phyloP scores from a whole-genome alignment of 2,113 vertebrate genomes.

The Hyperopisus bebe region DNA sequence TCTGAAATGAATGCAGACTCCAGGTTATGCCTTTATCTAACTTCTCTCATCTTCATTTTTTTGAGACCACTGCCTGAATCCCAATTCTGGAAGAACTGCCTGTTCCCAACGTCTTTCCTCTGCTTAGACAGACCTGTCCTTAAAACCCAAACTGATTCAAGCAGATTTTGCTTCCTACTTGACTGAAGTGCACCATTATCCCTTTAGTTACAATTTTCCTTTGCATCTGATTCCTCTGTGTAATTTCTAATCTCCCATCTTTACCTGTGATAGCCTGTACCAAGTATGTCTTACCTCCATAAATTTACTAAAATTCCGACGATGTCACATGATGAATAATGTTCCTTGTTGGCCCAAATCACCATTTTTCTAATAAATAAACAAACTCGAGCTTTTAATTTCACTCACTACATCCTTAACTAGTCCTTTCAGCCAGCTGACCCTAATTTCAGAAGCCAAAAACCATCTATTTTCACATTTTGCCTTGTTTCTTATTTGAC shows the following conservation, averaged over 20 bases:
- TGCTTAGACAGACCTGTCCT: background rate
- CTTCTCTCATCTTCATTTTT: background rate
- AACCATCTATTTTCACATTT: background rate
- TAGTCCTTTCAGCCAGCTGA: background rate
- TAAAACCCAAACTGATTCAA: background rate
- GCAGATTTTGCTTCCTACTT: constrained; percentile 5
- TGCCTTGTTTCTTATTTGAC: background rate
- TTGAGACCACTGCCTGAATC: background rate
- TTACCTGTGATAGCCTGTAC: background rate
- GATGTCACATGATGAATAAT: background rate
- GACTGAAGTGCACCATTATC: background rate
- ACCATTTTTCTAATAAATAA: background rate
- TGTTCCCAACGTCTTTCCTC: background rate
- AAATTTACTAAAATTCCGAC: background rate
- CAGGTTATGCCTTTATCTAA: background rate
- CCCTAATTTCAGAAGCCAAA: background rate
- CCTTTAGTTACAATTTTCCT: background rate
- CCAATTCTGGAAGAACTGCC: background rate
- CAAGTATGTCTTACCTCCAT: background rate
- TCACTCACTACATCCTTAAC: background rate
- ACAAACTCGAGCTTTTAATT: background rate
- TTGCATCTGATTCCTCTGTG: background rate
- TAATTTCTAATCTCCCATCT: background rate
- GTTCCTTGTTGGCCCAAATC: background rate
- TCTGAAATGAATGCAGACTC: background rate